A percentile compares a stretch with the other conserved stretches of the same genome.
Conservation (phyloP, 2,113 vertebrate species). For the Brachypteracias leptosomus region DNA sequence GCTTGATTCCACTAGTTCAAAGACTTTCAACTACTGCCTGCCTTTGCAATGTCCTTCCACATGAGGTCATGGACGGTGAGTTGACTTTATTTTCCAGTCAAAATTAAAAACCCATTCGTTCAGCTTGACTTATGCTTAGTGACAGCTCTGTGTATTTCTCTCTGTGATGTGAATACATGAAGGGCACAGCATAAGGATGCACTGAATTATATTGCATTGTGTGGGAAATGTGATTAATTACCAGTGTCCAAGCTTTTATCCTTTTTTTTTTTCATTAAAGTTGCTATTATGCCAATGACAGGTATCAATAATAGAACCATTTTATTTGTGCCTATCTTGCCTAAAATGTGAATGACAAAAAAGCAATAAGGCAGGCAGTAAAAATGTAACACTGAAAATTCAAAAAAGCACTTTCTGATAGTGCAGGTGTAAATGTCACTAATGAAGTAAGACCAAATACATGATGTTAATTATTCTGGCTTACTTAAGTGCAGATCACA, state of each 20-base stretch:
- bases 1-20: not conserved
- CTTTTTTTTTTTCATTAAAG: constrained; percentile 13
- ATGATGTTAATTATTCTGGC: constrained; percentile 12
- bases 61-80: not conserved
- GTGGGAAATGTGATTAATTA: constrained; percentile 49
- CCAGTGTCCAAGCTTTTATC: constrained; percentile 15
- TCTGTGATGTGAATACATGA: constrained; percentile 56
- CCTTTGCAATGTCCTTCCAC: constrained; percentile 51
- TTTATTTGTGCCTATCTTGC: constrained; percentile 41
- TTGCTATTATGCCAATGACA: not conserved
- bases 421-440: constrained; percentile 3
- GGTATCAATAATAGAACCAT: constrained; percentile 36
- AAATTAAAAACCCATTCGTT: constrained; percentile 74
- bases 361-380: not conserved
- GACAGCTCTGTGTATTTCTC: constrained; percentile 64
- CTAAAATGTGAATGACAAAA: constrained; percentile 39
- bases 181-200: constrained; percentile 27
- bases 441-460: constrained; percentile 54
- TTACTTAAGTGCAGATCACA: not conserved
- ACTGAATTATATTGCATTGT: constrained; percentile 12
- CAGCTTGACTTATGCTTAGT: constrained; percentile 66
- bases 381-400: constrained; percentile 11
- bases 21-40: not conserved
- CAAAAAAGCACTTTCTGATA: not conserved
- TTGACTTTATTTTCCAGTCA: constrained; percentile 54